Evolutionary conservation across 2,888 invertebrate genomes (phyloP), one percentile per base, ranked within the genome.

Genomic region (Phoronis australis): DNA sequence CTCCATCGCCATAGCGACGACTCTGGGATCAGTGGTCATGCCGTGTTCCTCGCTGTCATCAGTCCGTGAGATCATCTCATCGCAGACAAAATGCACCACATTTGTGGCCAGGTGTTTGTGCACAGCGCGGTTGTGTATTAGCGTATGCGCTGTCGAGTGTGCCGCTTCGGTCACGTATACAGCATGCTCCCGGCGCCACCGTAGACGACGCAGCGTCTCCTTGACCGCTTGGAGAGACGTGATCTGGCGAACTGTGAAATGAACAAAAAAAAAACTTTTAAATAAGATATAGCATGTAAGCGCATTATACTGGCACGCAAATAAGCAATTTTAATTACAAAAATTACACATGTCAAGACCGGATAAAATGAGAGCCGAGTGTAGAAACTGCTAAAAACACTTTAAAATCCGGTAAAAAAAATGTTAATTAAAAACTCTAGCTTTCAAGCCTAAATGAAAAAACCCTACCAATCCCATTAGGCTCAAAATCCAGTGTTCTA

Each of bases 181-280:
- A 21, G 66, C 58, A 23, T 65, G 61, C 27, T 70, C 65, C 39
- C 62, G 63, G 18, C 68, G 62, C 70, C 70, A 73, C 4, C 71
- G 59, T 37, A 73, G 50, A 12, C 70, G 50, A 6, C 70, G 55
- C 5, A 73, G 53, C 47, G 61, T 64, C 46, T 73, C 69, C 47
- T 71, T 71, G 21, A 68, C 71, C 43, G 66, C 63, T 48, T 69
- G 67, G 20, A 72, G 54, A 3, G 71, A 66, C 20, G 63, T 65
- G 31, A 66, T 46, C 31, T 65, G 64, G 20, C 53, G 50, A 24
- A 54, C 64, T 61, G 49, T 25, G 21, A 21, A 35, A 37, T 38
- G 27, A 42, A n/a, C 21, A 51, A 1, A 12, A 40, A 37, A 26
- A 23, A 24, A 31, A n/a, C n/a, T n/a, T n/a, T n/a, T n/a, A n/a